Evolutionary conservation across 2,888 invertebrate species (phyloP).

Genomic region (Stenurella melanura): DNA sequence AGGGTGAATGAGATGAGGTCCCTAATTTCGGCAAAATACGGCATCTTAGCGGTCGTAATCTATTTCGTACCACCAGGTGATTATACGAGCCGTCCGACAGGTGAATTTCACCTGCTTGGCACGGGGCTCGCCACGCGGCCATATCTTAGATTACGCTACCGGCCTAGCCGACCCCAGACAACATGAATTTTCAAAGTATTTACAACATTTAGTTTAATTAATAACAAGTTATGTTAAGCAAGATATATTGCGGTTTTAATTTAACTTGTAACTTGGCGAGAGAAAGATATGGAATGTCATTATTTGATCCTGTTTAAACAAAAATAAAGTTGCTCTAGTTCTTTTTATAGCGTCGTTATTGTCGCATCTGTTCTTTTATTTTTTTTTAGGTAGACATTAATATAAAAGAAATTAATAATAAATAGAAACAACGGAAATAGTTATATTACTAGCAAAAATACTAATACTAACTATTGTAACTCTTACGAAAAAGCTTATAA

Average conservation of each 20-base stretch:
- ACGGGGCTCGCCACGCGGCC: constrained; percentile 62
- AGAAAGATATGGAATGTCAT: neutral
- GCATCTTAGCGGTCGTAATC: constrained; percentile 52
- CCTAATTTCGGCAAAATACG: constrained; percentile 55
- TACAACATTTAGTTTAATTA: constrained; percentile 27
- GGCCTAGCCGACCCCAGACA: constrained; percentile 21
- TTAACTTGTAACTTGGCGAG: neutral
- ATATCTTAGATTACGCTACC: constrained; percentile 43
- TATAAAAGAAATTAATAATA: too few species aligned
- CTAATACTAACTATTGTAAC: too few species aligned
- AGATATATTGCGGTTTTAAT: constrained; percentile 10
- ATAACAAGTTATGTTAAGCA: constrained; percentile 3
- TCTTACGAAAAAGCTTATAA: too few species aligned
- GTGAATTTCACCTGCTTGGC: constrained; percentile 66
- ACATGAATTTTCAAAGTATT: neutral
- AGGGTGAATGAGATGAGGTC: constrained; percentile 50
- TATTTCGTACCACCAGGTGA: constrained; percentile 57
- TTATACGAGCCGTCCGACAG: constrained; percentile 59
- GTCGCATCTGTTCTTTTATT: too few species aligned
- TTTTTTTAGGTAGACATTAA: too few species aligned
- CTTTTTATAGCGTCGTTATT: too few species aligned
- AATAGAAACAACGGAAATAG: too few species aligned
- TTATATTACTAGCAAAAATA: too few species aligned
- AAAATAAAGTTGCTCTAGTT: neutral
- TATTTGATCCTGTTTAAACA: neutral